Conservation (phyloP, 2,113 vertebrate genomes). For the Nibea albiflora region DNA sequence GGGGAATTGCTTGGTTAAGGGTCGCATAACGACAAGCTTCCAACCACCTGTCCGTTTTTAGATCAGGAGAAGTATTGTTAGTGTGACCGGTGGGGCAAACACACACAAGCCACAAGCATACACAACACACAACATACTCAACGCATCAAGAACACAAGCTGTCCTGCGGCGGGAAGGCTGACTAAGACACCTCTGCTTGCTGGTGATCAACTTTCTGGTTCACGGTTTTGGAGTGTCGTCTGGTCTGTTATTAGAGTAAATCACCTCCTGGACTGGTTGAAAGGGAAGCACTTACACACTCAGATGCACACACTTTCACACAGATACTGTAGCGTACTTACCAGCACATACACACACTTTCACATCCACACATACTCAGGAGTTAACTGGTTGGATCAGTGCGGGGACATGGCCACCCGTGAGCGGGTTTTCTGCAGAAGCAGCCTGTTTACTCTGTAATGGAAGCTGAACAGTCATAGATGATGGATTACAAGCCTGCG, state of each 20-base stretch:
- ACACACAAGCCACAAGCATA: slow-evolving; percentile 34
- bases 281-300: slow-evolving; percentile 48
- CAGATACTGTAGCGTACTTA: slow-evolving; percentile 36
- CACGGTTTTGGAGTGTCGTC: slow-evolving; percentile 68
- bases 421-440: slow-evolving; percentile 66
- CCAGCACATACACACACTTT: slow-evolving; percentile 20
- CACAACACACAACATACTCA: slow-evolving; percentile 35
- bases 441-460: slow-evolving; percentile 78
- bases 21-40: slow-evolving; percentile 6
- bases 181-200: slow-evolving; percentile 6
- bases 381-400: slow-evolving; percentile 70
- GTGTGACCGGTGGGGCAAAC: background rate
- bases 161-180: background rate
- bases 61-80: slow-evolving; percentile 30
- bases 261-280: slow-evolving; percentile 68
- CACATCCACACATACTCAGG: slow-evolving; percentile 22
- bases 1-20: slow-evolving; percentile 9
- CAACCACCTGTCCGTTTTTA: slow-evolving; percentile 39
- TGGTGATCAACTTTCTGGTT: slow-evolving; percentile 42
- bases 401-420: slow-evolving; percentile 75
- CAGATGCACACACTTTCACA: slow-evolving; percentile 52
- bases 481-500: slow-evolving; percentile 66
- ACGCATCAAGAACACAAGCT: slow-evolving; percentile 10
- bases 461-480: slow-evolving; percentile 67
- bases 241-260: slow-evolving; percentile 78